Evolutionary conservation across 2,113 vertebrate genomes (phyloP).

Genomic region (Lophochroa leadbeateri): DNA sequence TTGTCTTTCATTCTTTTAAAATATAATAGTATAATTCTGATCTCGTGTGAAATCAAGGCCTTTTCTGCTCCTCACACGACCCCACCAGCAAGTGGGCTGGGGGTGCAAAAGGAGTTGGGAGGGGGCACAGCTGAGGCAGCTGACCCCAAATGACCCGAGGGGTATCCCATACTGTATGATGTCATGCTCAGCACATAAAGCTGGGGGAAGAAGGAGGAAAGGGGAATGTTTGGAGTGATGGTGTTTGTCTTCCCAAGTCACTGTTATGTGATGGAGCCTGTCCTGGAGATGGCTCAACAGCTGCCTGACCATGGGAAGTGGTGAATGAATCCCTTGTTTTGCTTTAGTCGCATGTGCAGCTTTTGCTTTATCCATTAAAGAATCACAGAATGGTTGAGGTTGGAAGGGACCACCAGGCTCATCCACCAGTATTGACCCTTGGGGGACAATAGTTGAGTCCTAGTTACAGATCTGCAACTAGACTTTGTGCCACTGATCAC

Average conservation of each 20-base stretch:
- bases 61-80: not conserved
- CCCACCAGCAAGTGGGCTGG: not conserved
- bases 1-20: not conserved
- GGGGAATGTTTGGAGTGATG: accelerated
- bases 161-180: accelerated
- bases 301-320: not conserved
- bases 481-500: not conserved
- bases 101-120: not conserved
- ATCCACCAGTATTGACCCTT: not conserved
- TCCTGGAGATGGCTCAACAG: not conserved
- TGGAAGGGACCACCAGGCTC: not conserved
- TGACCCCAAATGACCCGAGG: not conserved
- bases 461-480: not conserved
- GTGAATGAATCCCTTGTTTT: not conserved
- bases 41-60: not conserved
- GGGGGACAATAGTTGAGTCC: not conserved
- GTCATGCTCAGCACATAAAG: too few species aligned
- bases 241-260: not conserved
- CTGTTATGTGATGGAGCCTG: accelerated
- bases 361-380: not conserved
- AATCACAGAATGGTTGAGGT: not conserved
- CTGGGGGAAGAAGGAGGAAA: too few species aligned
- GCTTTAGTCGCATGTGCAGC: not conserved
- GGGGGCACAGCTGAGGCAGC: not conserved
- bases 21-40: not conserved